These are phyloP conservation scores for Nematostella vectensis DNA, from an alignment of 92 coral and sea anemone species.

Conservation along the genomic window DNA sequence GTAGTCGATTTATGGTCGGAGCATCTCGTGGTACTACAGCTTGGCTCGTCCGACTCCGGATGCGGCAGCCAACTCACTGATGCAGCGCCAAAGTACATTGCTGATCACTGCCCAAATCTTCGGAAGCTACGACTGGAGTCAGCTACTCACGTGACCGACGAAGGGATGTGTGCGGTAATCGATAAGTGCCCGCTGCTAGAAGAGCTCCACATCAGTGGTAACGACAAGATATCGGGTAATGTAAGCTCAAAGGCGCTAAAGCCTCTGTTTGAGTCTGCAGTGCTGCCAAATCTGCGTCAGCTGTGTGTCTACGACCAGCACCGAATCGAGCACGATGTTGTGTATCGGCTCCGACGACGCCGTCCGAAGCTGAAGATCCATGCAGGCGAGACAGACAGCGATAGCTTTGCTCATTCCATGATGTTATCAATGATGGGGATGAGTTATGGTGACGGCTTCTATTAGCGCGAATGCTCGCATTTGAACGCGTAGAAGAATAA, in stretches of 20 bases:
- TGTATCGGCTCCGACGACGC: constrained; percentile 89
- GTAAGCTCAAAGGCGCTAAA: constrained; percentile 73
- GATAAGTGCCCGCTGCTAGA: constrained; percentile 68
- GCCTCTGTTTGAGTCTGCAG: constrained; percentile 53
- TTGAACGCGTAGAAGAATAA: no score
- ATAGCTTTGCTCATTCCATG: constrained; percentile 86
- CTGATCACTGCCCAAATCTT: constrained; percentile 72
- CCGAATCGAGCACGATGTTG: constrained; percentile 66
- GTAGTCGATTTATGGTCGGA: constrained; percentile 76
- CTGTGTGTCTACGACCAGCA: constrained; percentile 75
- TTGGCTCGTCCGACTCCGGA: constrained; percentile 85
- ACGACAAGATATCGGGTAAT: constrained; percentile 73
- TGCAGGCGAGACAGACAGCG: constrained; percentile 95
- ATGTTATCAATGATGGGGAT: constrained; percentile 92
- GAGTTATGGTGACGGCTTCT: constrained; percentile 82
- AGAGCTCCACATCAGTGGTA: constrained; percentile 84
- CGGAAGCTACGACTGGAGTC: constrained; percentile 91
- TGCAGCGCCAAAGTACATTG: constrained; percentile 61
- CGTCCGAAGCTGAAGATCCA: constrained; percentile 79
- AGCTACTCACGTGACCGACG: constrained; percentile 64
- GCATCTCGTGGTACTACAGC: constrained; percentile 61
- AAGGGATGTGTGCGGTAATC: constrained; percentile 59
- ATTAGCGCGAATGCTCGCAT: constrained; percentile 11
- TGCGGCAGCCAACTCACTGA: constrained; percentile 78
- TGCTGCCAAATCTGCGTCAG: constrained; percentile 60